Evolutionary conservation across 2,888 invertebrate species (phyloP), one percentile per base, ranked within the genome.

Genomic region (Orthosia cruda): DNA sequence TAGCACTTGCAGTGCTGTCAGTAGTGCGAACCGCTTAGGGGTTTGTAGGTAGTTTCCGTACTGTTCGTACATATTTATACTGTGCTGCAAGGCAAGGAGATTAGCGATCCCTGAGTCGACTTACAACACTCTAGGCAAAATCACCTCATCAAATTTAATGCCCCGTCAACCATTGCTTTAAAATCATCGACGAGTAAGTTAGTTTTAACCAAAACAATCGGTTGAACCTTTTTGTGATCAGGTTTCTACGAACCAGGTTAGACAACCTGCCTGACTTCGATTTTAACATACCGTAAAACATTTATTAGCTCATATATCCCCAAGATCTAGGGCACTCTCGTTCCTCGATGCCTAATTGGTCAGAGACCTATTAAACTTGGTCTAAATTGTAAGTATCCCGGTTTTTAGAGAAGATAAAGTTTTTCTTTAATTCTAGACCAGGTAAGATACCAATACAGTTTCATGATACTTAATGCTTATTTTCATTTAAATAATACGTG

Each of bases 321-420:
- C 45, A 68, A 71, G 71, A 71, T 62, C 57, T 69, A 62, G 71
- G 50, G 61, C 65, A 49, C 13, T n/a, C 57, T 57, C 71, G 68
- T 62, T 71, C 49, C 57, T 15, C 45, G 32, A 68, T 54, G 49
- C 54, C 65, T 71, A 81, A 81, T 81, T 80, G 40, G 20, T n/a
- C 15, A 40, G n/a, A 76, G 61, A 61, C 26, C 67, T 52, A 68
- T 76, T 81, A 71, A 67, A 76, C 18, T 11, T 13, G 57, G 13
- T 59, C 64, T 63, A 20, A 75, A 67, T 80, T 59, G 16, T 62
- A 32, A 9, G 50, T 67, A 71, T 57, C 58, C 47, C 58, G 11
- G 23, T 55, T 66, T 50, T 49, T 26, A 20, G 18, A 67, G 16
- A 64, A 68, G n/a, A 74, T 52, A 55, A 4, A 54, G n/a, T 49